Conservation (phyloP, 2,113 vertebrate genomes). For the Bucco capensis region DNA sequence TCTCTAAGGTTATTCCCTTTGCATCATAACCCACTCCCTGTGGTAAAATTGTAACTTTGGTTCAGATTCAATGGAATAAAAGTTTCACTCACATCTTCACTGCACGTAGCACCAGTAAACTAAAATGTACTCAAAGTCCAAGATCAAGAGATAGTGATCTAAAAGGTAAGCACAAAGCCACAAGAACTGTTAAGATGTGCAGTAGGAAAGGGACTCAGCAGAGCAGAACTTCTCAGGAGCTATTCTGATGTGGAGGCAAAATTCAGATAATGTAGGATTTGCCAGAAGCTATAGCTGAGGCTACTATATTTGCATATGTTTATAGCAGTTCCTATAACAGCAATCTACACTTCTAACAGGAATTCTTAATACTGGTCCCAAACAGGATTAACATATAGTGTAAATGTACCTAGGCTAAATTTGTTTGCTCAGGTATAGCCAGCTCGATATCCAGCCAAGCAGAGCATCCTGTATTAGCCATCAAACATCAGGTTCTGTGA, state of each 20-base stretch:
- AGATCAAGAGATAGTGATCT: not conserved
- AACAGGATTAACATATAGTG: not conserved
- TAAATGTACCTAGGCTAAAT: not conserved
- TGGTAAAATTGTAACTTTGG: not conserved
- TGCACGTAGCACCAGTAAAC: not conserved
- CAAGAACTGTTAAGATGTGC: not conserved
- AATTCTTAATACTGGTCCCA: not conserved
- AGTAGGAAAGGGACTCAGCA: not conserved
- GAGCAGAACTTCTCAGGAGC: not conserved
- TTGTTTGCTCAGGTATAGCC: not conserved
- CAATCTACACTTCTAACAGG: not conserved
- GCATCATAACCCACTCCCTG: not conserved
- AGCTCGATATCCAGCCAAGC: not conserved
- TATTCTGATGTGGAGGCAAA: not conserved
- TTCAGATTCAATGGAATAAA: not conserved
- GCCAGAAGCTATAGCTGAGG: not conserved
- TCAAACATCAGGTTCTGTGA: not conserved
- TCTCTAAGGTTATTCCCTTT: not conserved
- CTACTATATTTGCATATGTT: not conserved
- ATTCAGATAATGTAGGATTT: not conserved
- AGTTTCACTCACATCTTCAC: not conserved
- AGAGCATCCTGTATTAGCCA: not conserved
- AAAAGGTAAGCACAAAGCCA: not conserved
- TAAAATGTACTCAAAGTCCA: not conserved
- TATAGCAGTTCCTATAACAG: not conserved